Evolutionary conservation across 2,113 vertebrate species (phyloP).

Genomic region (Phylloscopus whistleri): DNA sequence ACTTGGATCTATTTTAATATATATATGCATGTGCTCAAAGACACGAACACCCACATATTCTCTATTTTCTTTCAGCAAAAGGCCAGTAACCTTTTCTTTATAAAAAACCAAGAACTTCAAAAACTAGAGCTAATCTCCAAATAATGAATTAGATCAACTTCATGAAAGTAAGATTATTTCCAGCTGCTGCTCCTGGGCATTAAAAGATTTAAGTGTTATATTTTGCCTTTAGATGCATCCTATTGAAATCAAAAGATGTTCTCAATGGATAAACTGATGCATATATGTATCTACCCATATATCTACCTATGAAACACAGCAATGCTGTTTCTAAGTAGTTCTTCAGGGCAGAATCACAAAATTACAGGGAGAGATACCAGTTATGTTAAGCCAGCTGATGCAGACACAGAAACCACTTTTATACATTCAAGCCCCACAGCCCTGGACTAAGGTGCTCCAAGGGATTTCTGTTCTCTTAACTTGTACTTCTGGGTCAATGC

Average conservation of each 20-base stretch:
- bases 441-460: rapidly evolving
- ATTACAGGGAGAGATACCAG: background rate
- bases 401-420: background rate
- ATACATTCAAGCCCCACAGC: rapidly evolving
- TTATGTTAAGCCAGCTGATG: background rate
- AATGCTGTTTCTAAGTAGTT: background rate
- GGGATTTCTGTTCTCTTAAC: background rate
- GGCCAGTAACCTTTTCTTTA: background rate
- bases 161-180: background rate
- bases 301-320: background rate
- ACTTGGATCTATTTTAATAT: background rate
- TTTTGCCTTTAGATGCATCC: background rate
- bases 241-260: background rate
- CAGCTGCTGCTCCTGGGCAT: background rate
- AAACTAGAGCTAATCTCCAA: background rate
- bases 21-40: background rate
- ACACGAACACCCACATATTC: background rate
- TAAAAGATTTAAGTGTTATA: background rate
- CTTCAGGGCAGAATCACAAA: background rate
- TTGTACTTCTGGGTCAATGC: background rate
- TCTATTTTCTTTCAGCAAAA: background rate
- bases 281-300: background rate
- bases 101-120: background rate
- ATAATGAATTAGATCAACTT: background rate
- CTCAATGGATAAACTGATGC: background rate